Conservation (phyloP, 2,797 vertebrate species). For the Macropodus opercularis region DNA sequence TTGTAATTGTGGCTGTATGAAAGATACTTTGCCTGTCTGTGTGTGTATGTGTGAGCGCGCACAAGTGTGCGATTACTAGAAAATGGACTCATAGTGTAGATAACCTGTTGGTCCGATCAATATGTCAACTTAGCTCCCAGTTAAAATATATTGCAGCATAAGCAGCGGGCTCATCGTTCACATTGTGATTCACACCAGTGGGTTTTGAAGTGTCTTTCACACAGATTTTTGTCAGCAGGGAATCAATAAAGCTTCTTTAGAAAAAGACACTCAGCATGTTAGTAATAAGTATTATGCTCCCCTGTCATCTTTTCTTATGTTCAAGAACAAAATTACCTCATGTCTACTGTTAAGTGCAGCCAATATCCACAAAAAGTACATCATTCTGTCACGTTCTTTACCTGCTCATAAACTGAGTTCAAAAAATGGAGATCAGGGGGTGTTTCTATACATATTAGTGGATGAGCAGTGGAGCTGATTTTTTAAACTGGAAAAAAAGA, state of each 20-base stretch:
- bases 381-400: constrained; percentile 35
- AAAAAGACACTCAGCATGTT: constrained; percentile 57
- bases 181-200: constrained; percentile 52
- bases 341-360: constrained; percentile 29
- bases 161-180: constrained; percentile 48
- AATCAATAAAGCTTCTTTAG: constrained; percentile 69
- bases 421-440: neutral
- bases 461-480: neutral
- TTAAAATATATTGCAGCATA: constrained; percentile 32
- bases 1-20: constrained; percentile 47
- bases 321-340: constrained; percentile 41
- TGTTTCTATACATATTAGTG: constrained; percentile 3
- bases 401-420: constrained; percentile 10
- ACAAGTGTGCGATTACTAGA: neutral
- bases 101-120: constrained; percentile 54
- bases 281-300: constrained; percentile 58
- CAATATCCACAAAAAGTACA: constrained; percentile 31
- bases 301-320: constrained; percentile 52
- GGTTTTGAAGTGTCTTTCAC: constrained; percentile 53
- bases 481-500: constrained; percentile 8
- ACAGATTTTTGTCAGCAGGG: constrained; percentile 56
- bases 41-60: neutral
- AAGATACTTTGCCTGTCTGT: constrained; percentile 19
- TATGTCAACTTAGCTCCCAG: constrained; percentile 33
- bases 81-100: constrained; percentile 27